Percentiles rank a stretch among this genome's conserved stretches.
Evolutionary conservation across 2,888 invertebrate genomes (phyloP).

Genomic region (Drosophila histrio): DNA sequence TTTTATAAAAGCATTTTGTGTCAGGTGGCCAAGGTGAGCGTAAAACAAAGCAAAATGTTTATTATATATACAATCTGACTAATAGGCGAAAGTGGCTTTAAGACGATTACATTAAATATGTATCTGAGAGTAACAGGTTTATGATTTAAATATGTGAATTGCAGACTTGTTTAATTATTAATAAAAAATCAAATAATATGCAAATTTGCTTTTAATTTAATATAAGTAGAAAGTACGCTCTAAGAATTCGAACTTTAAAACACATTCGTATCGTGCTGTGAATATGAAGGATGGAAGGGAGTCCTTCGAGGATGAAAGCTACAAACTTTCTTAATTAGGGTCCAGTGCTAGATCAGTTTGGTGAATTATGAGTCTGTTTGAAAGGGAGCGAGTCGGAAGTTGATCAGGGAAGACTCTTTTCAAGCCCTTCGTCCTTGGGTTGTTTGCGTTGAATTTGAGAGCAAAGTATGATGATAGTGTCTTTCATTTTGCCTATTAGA

Average conservation of each 20-base stretch:
- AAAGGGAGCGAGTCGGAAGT: too few species aligned
- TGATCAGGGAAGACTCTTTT: too few species aligned
- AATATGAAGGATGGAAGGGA: too few species aligned
- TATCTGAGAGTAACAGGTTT: background rate
- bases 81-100: slow-evolving; percentile 12
- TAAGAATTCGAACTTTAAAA: background rate
- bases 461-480: too few species aligned
- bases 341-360: too few species aligned
- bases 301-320: too few species aligned
- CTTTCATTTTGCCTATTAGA: too few species aligned
- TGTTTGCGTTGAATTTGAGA: too few species aligned
- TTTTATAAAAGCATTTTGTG: slow-evolving; percentile 41
- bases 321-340: too few species aligned
- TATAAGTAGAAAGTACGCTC: background rate
- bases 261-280: too few species aligned
- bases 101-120: slow-evolving; percentile 24
- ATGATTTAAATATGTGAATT: background rate
- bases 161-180: background rate
- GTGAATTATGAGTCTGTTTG: too few species aligned
- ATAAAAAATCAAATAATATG: background rate
- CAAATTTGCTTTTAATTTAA: background rate
- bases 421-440: too few species aligned
- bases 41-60: slow-evolving; percentile 33
- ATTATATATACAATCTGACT: slow-evolving; percentile 24
- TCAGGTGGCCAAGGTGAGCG: slow-evolving; percentile 51